These are phyloP conservation scores for Thaleichthys pacificus DNA, from an alignment of 2,797 vertebrate species.

Conservation along the genomic window DNA sequence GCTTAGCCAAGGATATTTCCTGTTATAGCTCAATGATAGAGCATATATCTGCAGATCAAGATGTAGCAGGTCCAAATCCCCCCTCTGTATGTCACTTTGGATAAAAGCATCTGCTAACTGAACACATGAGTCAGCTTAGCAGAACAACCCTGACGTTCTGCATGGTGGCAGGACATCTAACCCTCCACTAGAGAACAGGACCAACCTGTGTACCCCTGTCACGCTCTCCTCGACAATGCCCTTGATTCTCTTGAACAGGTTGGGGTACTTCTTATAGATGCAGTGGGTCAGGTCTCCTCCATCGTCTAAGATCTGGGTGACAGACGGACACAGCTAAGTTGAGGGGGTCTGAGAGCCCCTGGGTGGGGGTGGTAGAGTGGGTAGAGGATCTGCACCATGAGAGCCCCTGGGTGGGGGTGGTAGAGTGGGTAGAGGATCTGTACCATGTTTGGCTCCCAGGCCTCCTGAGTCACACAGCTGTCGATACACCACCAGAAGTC, in stretches of 20 bases:
- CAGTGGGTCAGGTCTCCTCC: constrained; percentile 95
- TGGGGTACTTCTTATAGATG: constrained; percentile 92
- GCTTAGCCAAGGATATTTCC: too few relatives aligned
- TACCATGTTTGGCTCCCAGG: constrained; percentile 95
- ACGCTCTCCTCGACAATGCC: constrained; percentile 96
- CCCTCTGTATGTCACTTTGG: too few relatives aligned
- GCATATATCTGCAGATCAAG: too few relatives aligned
- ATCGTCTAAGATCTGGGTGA: constrained; percentile 89
- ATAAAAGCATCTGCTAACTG: too few relatives aligned
- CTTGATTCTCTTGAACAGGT: constrained; percentile 88
- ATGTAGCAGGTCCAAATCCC: too few relatives aligned
- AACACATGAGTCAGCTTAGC: too few relatives aligned
- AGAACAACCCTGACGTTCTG: not conserved
- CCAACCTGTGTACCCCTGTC: constrained; percentile 88
- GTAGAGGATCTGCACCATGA: constrained; percentile 77
- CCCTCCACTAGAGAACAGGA: not conserved
- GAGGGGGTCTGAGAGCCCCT: not conserved
- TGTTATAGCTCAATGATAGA: too few relatives aligned
- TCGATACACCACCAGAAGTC: constrained; percentile 99
- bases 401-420: too few relatives aligned
- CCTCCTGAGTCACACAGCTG: constrained; percentile 82
- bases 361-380: too few relatives aligned
- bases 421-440: not conserved
- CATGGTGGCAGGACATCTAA: not conserved
- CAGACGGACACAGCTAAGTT: not conserved